Base-by-base conservation (phyloP, 1,140 invertebrate species). In the Sipha flava region DNA sequence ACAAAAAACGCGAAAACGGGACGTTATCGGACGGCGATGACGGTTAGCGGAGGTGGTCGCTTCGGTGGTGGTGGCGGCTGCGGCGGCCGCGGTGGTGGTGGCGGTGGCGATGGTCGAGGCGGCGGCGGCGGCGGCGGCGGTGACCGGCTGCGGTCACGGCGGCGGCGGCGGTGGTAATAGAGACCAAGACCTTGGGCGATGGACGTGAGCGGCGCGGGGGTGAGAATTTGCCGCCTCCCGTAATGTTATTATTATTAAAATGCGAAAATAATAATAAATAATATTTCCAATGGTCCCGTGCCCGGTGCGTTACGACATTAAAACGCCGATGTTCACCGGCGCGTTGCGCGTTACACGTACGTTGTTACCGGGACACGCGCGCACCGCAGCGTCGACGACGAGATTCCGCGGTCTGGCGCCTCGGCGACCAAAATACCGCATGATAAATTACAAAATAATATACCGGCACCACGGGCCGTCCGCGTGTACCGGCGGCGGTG, bases 391-490 rank as follows among this genome's bases (percentile, higher is more conserved):
- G n/a, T n/a, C n/a, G n/a, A n/a, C n/a, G 57, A 70, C 43, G 43
- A 43, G 47, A 70, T 70, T 70, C 43, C 66, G 66, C 43, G 66
- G 66, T 70, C 43, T 70, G 66, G 66, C 66, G 66, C 66, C 66
- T 29, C 66, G 1, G 4, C 21, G 21, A 47, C 21, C 43, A 7
- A 18, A 34, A n/a, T 2, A 6, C 29, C 6, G 7, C 6, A 16
- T 16, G 2, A 29, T n/a, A n/a, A n/a, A n/a, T n/a, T n/a, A n/a
- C n/a, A n/a, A n/a, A n/a, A n/a, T n/a, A n/a, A n/a, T n/a, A n/a
- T n/a, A n/a, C n/a, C n/a, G n/a, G n/a, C n/a, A n/a, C n/a, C n/a
- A n/a, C n/a, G n/a, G n/a, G n/a, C n/a, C n/a, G n/a, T n/a, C n/a
- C n/a, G n/a, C n/a, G n/a, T n/a, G n/a, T n/a, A n/a, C n/a, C n/a